Evolutionary conservation across 2,113 vertebrate genomes (phyloP).

Genomic region (Eonycteris spelaea): DNA sequence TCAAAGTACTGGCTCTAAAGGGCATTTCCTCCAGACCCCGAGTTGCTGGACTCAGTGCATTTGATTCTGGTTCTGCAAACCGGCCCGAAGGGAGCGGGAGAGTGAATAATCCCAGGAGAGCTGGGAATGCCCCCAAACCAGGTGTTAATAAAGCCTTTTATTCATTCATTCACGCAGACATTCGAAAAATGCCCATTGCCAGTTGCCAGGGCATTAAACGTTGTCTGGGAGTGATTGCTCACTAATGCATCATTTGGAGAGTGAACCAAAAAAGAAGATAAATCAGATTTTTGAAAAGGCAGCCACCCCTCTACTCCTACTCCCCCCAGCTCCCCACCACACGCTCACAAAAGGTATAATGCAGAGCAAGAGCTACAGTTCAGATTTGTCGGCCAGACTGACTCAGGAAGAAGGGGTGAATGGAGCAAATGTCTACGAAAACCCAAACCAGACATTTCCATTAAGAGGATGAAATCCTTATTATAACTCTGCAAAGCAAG

Average conservation of each 20-base stretch:
- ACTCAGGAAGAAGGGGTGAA: neutral
- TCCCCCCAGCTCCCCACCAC: too few species aligned
- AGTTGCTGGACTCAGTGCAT: neutral
- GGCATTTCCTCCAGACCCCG: neutral
- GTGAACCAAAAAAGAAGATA: neutral
- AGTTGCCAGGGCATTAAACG: neutral
- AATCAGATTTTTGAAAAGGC: neutral
- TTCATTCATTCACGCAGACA: neutral
- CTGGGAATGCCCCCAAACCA: neutral
- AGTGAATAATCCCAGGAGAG: neutral
- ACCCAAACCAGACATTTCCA: neutral
- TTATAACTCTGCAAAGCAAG: neutral
- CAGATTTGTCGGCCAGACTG: neutral
- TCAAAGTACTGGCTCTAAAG: neutral
- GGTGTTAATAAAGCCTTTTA: neutral
- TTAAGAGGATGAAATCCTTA: neutral
- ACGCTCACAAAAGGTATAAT: too few species aligned
- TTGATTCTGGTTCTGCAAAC: neutral
- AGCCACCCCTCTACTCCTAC: neutral
- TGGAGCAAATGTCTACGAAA: neutral
- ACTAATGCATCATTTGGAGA: neutral
- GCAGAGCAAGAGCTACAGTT: neutral
- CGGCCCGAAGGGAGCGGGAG: neutral
- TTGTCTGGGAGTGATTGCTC: neutral
- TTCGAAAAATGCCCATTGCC: neutral